Percentiles rank a stretch among this genome's conserved stretches.
phyloP scores from a whole-genome alignment of 2,888 invertebrate species.

The Diplazon laetatorius region DNA sequence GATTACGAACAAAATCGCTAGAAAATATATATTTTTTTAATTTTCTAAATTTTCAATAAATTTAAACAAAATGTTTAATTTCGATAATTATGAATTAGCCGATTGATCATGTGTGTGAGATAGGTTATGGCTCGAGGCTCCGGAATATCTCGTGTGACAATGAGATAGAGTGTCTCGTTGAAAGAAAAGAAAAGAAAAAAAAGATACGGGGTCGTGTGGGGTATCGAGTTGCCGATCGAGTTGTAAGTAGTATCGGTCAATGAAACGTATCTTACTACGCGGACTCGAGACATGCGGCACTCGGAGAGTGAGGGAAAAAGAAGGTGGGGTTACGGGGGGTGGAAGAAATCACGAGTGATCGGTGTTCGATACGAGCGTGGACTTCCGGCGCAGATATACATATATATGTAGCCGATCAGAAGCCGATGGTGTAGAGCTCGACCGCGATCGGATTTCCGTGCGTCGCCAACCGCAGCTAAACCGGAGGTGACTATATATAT shows the following conservation, averaged over 20 bases:
- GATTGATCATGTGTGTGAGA: background rate
- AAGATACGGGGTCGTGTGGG: conserved; percentile 5
- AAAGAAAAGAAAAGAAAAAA: no score
- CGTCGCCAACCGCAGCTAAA: conserved; percentile 52
- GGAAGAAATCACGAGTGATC: conserved; percentile 53
- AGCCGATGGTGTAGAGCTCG: conserved; percentile 55
- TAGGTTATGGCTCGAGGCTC: conserved; percentile 1
- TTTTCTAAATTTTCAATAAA: no score
- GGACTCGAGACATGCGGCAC: no score
- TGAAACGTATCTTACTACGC: conserved; percentile 53
- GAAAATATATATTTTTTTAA: no score
- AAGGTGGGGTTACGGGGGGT: conserved; percentile 9
- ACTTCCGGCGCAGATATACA: conserved; percentile 54
- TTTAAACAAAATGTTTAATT: no score
- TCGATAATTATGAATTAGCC: background rate
- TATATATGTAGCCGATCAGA: conserved; percentile 9
- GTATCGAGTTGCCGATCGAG: conserved; percentile 57
- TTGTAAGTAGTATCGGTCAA: conserved; percentile 58
- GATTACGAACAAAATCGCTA: no score
- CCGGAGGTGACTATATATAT: conserved; percentile 56
- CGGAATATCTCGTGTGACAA: background rate
- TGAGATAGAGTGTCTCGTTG: background rate
- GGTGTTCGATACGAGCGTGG: conserved; percentile 59
- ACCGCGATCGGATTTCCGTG: conserved; percentile 64
- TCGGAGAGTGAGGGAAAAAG: no score